Evolutionary conservation across 1,140 invertebrate genomes (phyloP).

Genomic region (Zaprionus capensis): DNA sequence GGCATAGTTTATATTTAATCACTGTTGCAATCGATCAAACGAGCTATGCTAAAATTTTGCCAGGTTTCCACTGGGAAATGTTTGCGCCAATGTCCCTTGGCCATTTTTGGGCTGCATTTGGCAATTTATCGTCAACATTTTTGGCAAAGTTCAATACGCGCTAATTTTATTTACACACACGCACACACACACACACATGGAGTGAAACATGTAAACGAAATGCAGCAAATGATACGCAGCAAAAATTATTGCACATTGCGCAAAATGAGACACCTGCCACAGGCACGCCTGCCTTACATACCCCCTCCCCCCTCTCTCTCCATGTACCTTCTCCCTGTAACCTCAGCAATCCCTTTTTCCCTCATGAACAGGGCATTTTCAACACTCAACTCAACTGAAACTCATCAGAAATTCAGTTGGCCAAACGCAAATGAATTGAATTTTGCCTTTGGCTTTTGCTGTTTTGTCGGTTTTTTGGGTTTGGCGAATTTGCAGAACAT

Average conservation of each 20-base stretch:
- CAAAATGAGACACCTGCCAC: slow-evolving; percentile 55
- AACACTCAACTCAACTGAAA: slow-evolving; percentile 12
- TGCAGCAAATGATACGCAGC: slow-evolving; percentile 54
- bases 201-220: slow-evolving; percentile 30
- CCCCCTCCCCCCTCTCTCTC: background rate
- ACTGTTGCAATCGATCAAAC: slow-evolving; percentile 11
- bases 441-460: slow-evolving; percentile 37
- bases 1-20: background rate
- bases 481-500: slow-evolving; percentile 27
- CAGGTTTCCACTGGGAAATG: background rate
- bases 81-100: background rate
- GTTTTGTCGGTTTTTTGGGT: slow-evolving; percentile 10
- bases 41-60: background rate
- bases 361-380: background rate
- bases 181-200: slow-evolving; percentile 18
- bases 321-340: background rate
- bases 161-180: slow-evolving; percentile 71
- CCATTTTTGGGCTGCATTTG: slow-evolving; percentile 6
- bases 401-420: slow-evolving; percentile 46
- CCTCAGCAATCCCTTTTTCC: background rate
- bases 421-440: slow-evolving; percentile 36
- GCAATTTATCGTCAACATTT: slow-evolving; percentile 16
- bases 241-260: slow-evolving; percentile 67
- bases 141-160: slow-evolving; percentile 65
- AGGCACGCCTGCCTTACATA: background rate